Evolutionary conservation across 2,888 invertebrate species (phyloP), one percentile per base, ranked within the genome.

Genomic region (Melolontha melolontha): DNA sequence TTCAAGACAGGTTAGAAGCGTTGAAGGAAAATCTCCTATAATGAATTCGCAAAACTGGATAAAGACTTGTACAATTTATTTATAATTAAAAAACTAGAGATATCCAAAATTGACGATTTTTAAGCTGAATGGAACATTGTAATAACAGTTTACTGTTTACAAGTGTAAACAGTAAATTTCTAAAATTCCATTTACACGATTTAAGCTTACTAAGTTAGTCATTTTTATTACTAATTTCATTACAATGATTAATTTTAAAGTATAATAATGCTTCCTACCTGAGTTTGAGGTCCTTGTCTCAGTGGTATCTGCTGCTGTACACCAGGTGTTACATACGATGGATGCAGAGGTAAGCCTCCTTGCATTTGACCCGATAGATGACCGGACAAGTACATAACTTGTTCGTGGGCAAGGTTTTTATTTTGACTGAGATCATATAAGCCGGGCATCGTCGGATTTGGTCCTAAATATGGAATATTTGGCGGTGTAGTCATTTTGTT

Each of bases 361-460:
- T 85, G 84, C 73, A 87, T 76, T 75, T 87, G 87, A 68, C 86
- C 86, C 68, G 87, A 85, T 75, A 88, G 86, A 84, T 70, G 87
- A 68, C 87, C 86, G 68, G 87, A 85, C 75, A 88, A 65, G 44
- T 73, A 86, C 85, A 74, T 84, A 84, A 63, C 84, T 84, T 67
- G 85, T 62, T 69, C 80, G 79, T 84, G 73, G 80, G 80, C 77
- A 64, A 82, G 84, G 80, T 77, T 85, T 82, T 79, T 86, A 77
- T 77, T 86, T 87, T 70, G 89, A 65, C 87, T 88, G 70, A 90
- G 73, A 80, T 85, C 80, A 79, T 86, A 84, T 77, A 87, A 86
- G 41, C 86, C 86, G 66, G 86, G 85, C 79, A 79, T 79, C 86
- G 74, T 86, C 81, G 79, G 87, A 87, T 76, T 85, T 78, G 80